Conservation (phyloP, 37 sponge, comb jelly and placozoan species). For the Axinella damicornis region DNA sequence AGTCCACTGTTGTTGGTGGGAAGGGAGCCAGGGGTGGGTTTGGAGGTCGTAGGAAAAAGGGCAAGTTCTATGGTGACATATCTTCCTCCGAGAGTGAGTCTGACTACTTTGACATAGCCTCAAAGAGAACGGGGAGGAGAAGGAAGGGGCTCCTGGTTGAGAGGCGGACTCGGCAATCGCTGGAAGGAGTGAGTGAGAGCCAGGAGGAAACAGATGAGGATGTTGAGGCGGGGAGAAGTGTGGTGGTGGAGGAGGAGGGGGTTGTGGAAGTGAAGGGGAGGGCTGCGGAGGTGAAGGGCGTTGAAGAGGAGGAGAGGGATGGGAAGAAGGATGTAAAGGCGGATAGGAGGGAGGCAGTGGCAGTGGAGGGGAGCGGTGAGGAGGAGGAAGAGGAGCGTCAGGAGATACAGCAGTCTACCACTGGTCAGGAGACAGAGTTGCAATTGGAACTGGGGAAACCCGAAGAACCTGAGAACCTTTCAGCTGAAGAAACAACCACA, state of each 20-base stretch:
- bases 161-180: neutral
- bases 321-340: neutral
- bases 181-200: neutral
- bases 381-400: conserved; percentile 13
- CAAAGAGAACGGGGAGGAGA: neutral
- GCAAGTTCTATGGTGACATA: conserved; percentile 25
- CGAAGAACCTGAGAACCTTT: neutral
- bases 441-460: neutral
- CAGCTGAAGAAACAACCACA: neutral
- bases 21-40: neutral
- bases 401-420: neutral
- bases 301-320: neutral
- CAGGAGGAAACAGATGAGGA: neutral
- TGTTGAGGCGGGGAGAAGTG: neutral
- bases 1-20: neutral
- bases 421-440: too few species aligned
- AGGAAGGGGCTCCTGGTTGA: neutral
- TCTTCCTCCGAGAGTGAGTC: conserved; percentile 34
- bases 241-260: neutral
- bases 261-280: neutral
- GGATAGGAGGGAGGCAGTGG: too few species aligned
- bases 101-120: neutral
- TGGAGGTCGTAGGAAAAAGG: neutral
- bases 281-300: neutral
- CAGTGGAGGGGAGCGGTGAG: neutral